Conservation (phyloP, 2,888 invertebrate species). For the Charanyca ferruginea region DNA sequence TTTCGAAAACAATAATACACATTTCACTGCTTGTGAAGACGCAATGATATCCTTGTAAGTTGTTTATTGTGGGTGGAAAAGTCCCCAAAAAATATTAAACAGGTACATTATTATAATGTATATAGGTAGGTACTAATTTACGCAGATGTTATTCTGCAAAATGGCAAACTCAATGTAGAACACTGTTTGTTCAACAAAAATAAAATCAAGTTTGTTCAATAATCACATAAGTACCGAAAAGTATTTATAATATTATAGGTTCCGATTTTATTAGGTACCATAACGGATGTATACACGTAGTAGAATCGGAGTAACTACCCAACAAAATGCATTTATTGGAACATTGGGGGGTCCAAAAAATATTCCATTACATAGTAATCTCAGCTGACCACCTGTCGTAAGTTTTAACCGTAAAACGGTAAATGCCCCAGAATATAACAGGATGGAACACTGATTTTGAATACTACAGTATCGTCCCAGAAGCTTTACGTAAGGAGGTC, state of each 20-base stretch:
- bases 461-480: conserved; percentile 19
- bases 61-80: conserved; percentile 3
- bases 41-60: conserved; percentile 19
- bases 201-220: background rate
- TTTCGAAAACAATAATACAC: conserved; percentile 45
- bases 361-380: background rate
- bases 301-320: background rate
- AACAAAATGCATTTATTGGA: background rate
- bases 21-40: conserved; percentile 20
- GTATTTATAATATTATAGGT: background rate
- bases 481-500: conserved; percentile 36
- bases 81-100: background rate
- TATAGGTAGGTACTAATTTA: conserved; percentile 1
- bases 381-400: background rate
- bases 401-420: conserved; percentile 8
- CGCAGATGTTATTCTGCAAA: conserved; percentile 13
- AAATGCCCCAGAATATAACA: conserved; percentile 21
- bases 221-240: background rate
- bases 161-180: background rate
- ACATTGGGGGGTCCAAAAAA: conserved; percentile 1
- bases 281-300: background rate
- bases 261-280: conserved; percentile 9
- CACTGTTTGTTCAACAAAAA: background rate
- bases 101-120: conserved; percentile 16
- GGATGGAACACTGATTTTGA: conserved; percentile 34